Conservation (phyloP, 37 sponge, comb jelly and placozoan species). For the Spongia lamella region DNA sequence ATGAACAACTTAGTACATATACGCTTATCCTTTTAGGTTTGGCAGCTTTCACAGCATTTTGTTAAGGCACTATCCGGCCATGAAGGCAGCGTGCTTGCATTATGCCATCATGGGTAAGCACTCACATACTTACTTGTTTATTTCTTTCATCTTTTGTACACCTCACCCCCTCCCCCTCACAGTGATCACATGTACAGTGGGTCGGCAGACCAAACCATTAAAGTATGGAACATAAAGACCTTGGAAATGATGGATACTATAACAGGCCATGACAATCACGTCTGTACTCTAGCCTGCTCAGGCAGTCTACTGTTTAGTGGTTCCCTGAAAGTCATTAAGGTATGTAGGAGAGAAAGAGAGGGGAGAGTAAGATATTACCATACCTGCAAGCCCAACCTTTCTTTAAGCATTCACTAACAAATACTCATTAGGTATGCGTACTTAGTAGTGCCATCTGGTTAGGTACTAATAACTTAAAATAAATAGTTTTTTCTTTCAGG, state of each 20-base stretch:
- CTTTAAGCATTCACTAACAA: too few relatives aligned
- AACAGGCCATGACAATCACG: constrained; percentile 82
- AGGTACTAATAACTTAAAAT: neutral
- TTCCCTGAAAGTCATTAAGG: constrained; percentile 85
- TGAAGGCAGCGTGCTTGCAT: constrained; percentile 83
- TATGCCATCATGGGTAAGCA: constrained; percentile 65
- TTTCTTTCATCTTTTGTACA: neutral
- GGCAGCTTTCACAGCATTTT: constrained; percentile 74
- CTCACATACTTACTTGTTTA: neutral
- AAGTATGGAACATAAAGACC: constrained; percentile 74
- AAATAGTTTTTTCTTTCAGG: constrained; percentile 44
- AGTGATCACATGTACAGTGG: constrained; percentile 82
- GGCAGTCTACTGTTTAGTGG: constrained; percentile 79
- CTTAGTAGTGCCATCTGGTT: neutral
- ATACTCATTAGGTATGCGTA: too few relatives aligned
- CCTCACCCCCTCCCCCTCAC: neutral
- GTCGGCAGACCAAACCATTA: constrained; percentile 82
- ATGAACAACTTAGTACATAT: too few relatives aligned
- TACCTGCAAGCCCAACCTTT: too few relatives aligned
- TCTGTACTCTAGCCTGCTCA: constrained; percentile 76
- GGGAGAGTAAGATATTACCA: too few relatives aligned
- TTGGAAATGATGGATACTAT: constrained; percentile 44
- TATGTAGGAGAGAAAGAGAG: too few relatives aligned
- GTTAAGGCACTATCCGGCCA: constrained; percentile 81
- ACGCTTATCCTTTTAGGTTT: constrained; percentile 69